Percentiles rank a stretch among this genome's conserved stretches.
These are phyloP conservation scores for Cynopterus brachyotis DNA, from an alignment of 2,113 vertebrate genomes.

Conservation along the genomic window DNA sequence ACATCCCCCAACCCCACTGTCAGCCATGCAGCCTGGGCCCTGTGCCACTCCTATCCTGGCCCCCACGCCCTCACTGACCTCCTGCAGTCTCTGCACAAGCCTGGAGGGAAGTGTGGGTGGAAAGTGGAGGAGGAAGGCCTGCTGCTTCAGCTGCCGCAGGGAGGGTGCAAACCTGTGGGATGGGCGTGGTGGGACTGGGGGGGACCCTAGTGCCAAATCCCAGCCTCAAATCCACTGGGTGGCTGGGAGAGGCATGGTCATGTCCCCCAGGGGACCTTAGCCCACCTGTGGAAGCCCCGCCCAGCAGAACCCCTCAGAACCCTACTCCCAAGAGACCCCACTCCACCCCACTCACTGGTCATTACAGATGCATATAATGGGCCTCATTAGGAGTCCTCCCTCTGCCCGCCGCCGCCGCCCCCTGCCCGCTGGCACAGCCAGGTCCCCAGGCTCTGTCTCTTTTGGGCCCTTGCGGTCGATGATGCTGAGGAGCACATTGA, in stretches of 20 bases:
- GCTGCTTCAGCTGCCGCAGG: slow-evolving; percentile 92
- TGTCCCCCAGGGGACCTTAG: background rate
- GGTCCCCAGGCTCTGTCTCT: slow-evolving; percentile 58
- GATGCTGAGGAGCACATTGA: slow-evolving; percentile 89
- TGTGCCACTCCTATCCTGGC: too few species aligned
- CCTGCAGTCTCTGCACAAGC: slow-evolving; percentile 92
- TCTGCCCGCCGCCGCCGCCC: slow-evolving; percentile 85
- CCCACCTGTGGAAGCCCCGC: background rate
- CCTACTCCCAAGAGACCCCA: fast-evolving
- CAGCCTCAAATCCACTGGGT: background rate
- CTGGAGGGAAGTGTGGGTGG: slow-evolving; percentile 91
- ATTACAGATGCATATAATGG: slow-evolving; percentile 98
- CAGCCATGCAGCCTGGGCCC: background rate
- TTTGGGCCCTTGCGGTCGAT: slow-evolving; percentile 87
- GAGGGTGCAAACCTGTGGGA: slow-evolving; percentile 89
- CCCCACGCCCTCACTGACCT: slow-evolving; percentile 83
- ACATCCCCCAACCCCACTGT: fast-evolving
- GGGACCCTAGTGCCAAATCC: background rate
- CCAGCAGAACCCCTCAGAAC: background rate
- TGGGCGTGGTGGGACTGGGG: fast-evolving
- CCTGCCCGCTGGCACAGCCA: fast-evolving
- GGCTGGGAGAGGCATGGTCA: background rate
- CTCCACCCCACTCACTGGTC: slow-evolving; percentile 88
- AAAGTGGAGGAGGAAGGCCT: slow-evolving; percentile 90
- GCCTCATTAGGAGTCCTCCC: slow-evolving; percentile 87